Evolutionary conservation across 2,888 invertebrate genomes (phyloP).

Genomic region (Nemoura dubitans): DNA sequence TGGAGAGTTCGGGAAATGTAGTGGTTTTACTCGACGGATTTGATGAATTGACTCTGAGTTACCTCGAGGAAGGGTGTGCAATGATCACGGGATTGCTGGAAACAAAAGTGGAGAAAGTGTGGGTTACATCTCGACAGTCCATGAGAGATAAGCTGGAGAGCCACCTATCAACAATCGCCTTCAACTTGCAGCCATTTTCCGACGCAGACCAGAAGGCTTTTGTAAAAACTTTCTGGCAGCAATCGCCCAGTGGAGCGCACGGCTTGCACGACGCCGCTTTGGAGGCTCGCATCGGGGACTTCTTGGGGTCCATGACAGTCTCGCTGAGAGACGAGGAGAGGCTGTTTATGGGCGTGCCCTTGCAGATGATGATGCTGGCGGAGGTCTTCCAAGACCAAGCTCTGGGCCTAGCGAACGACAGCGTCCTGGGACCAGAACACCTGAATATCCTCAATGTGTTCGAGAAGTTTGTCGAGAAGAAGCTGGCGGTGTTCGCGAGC

Average conservation of each 20-base stretch:
- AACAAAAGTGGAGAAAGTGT: conserved; percentile 21
- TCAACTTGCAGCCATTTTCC: neutral
- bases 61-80: conserved; percentile 16
- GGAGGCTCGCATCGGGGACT: neutral
- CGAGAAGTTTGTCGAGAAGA: conserved; percentile 18
- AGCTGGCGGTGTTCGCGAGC: neutral
- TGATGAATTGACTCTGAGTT: conserved; percentile 40
- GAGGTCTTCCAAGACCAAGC: conserved; percentile 7
- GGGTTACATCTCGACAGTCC: conserved; percentile 14
- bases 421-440: neutral
- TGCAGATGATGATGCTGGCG: conserved; percentile 26
- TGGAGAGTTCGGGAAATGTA: conserved; percentile 21
- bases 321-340: conserved; percentile 17
- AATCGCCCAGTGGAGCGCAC: neutral
- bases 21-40: conserved; percentile 40
- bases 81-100: neutral
- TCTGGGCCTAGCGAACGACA: neutral
- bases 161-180: neutral
- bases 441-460: neutral
- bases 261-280: neutral
- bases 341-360: conserved; percentile 15
- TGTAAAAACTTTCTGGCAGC: neutral
- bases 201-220: neutral
- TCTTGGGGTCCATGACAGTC: neutral
- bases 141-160: conserved; percentile 15